Conservation (phyloP, 1,140 invertebrate genomes). For the Temnothorax longispinosus region DNA sequence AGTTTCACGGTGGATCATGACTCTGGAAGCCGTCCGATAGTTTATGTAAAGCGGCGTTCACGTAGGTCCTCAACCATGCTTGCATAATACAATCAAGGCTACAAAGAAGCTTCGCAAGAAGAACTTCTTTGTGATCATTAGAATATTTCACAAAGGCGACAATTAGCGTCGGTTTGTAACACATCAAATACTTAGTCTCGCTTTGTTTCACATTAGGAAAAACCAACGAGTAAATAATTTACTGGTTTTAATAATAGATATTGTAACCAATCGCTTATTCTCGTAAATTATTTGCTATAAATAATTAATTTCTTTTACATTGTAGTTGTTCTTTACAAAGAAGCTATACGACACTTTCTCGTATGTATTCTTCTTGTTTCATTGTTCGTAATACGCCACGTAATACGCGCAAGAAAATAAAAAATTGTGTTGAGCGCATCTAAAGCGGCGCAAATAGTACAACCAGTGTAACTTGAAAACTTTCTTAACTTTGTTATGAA, state of each 20-base stretch:
- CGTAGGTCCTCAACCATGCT: not conserved
- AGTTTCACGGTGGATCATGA: constrained; percentile 10
- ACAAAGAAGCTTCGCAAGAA: not conserved
- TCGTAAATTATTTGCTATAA: not conserved
- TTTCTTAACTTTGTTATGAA: not conserved
- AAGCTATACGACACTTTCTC: not conserved
- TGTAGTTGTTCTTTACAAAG: not conserved
- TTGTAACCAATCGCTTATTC: not conserved
- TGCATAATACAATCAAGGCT: not conserved
- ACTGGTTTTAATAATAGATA: not conserved
- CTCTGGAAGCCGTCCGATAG: not conserved
- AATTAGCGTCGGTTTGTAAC: not conserved
- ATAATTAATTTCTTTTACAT: constrained; percentile 4
- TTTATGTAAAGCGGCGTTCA: constrained; percentile 15
- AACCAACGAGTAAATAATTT: not conserved
- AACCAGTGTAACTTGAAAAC: not conserved
- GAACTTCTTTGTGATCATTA: not conserved
- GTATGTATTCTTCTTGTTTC: not conserved
- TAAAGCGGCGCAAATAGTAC: not conserved
- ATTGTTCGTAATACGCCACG: not conserved
- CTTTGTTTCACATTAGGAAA: not conserved
- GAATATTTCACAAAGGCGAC: not conserved
- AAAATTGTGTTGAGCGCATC: not conserved
- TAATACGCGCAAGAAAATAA: not conserved
- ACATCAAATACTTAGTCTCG: not conserved